Evolutionary conservation across 2,888 invertebrate genomes (phyloP).

Genomic region (Galeruca laticollis): DNA sequence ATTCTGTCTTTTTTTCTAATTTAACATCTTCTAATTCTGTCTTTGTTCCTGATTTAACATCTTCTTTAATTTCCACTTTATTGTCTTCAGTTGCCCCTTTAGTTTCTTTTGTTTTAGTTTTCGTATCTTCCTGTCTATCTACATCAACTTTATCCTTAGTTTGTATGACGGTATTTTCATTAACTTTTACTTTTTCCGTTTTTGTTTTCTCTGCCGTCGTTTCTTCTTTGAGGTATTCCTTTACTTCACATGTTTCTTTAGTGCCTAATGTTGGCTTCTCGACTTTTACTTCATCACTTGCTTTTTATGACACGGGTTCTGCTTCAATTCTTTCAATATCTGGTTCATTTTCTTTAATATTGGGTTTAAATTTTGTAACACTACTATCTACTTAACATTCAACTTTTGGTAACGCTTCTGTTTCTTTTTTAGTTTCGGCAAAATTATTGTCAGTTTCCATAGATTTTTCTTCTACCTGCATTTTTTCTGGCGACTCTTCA

Average conservation of each 20-base stretch:
- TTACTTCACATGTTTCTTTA: slow-evolving; percentile 28
- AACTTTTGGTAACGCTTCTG: slow-evolving; percentile 18
- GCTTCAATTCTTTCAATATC: slow-evolving; percentile 33
- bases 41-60: slow-evolving; percentile 25
- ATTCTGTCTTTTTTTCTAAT: too few species aligned
- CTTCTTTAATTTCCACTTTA: slow-evolving; percentile 19
- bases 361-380: slow-evolving; percentile 23
- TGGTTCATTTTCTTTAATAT: slow-evolving; percentile 23
- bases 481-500: slow-evolving; percentile 1
- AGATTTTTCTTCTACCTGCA: slow-evolving; percentile 11
- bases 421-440: slow-evolving; percentile 39
- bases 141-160: too few species aligned
- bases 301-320: slow-evolving; percentile 35
- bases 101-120: slow-evolving; percentile 32
- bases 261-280: too few species aligned
- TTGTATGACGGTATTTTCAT: too few species aligned
- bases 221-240: slow-evolving; percentile 9
- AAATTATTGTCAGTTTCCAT: slow-evolving; percentile 24
- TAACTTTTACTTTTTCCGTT: not conserved
- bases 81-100: not conserved
- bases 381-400: not conserved
- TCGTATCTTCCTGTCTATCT: slow-evolving; percentile 46
- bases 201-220: slow-evolving; percentile 46
- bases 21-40: too few species aligned
- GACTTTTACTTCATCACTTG: slow-evolving; percentile 32